Percentiles rank a stretch among this genome's conserved stretches.
phyloP scores from a whole-genome alignment of 2,797 vertebrate species.

The Salarias fasciatus region DNA sequence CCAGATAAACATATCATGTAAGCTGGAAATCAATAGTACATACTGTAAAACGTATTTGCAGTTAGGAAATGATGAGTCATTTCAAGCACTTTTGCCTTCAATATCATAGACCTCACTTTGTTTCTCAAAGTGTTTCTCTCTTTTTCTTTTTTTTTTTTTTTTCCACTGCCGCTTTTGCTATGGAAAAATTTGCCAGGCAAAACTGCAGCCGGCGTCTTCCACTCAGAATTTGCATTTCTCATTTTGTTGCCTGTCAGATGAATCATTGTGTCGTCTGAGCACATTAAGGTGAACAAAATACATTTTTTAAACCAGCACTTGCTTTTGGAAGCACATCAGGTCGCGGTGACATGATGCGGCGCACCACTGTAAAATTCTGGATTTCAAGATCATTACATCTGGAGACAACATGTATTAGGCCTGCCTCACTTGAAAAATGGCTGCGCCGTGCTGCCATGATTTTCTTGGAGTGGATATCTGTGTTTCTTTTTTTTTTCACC shows the following conservation, averaged over 20 bases:
- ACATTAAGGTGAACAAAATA: slow-evolving; percentile 51
- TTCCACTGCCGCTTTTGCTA: slow-evolving; percentile 21
- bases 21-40: slow-evolving; percentile 57
- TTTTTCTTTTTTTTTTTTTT: neutral
- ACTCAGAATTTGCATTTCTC: slow-evolving; percentile 62
- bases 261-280: slow-evolving; percentile 51
- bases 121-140: slow-evolving; percentile 11
- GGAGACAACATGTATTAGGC: slow-evolving; percentile 39
- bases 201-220: slow-evolving; percentile 38
- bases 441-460: slow-evolving; percentile 26
- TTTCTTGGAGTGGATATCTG: slow-evolving; percentile 46
- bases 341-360: slow-evolving; percentile 35
- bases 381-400: slow-evolving; percentile 58
- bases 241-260: slow-evolving; percentile 52
- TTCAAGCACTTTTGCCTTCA: slow-evolving; percentile 47
- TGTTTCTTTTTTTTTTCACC: neutral
- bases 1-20: slow-evolving; percentile 49
- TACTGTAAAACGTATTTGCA: slow-evolving; percentile 53
- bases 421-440: slow-evolving; percentile 38
- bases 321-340: slow-evolving; percentile 20
- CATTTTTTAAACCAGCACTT: slow-evolving; percentile 34
- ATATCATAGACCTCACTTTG: slow-evolving; percentile 27
- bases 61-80: slow-evolving; percentile 37
- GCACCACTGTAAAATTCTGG: slow-evolving; percentile 35
- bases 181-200: slow-evolving; percentile 49